Conservation (phyloP, 2,113 vertebrate genomes). For the Thinocorus orbignyianus region DNA sequence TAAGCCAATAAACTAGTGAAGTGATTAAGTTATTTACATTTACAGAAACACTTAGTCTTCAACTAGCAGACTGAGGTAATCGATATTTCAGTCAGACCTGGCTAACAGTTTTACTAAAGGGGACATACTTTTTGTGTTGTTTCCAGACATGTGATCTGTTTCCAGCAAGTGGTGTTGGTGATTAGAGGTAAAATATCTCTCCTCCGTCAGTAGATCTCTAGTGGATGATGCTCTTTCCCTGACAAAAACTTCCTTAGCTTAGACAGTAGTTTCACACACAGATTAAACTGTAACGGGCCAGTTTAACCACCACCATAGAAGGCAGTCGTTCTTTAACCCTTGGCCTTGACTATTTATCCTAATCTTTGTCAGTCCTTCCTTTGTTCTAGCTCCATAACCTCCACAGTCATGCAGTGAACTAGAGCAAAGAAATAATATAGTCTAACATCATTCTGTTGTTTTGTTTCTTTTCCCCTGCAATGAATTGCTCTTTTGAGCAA, state of each 20-base stretch:
- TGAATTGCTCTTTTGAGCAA: too few relatives aligned
- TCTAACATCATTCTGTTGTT: neutral
- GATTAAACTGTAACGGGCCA: neutral
- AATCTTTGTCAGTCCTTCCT: neutral
- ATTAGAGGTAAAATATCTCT: neutral
- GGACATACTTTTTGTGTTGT: rapidly evolving
- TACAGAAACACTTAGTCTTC: neutral
- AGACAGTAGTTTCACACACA: neutral
- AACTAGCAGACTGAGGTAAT: neutral
- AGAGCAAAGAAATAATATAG: neutral
- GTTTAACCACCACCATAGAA: neutral
- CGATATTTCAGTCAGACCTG: neutral
- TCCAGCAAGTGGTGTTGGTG: neutral
- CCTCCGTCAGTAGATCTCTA: neutral
- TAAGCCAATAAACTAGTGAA: neutral
- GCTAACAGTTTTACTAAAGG: neutral
- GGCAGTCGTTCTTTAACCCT: neutral
- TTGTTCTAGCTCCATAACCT: neutral
- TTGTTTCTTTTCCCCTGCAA: neutral
- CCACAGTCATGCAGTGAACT: neutral
- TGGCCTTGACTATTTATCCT: neutral
- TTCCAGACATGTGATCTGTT: neutral
- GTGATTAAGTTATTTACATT: neutral
- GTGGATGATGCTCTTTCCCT: neutral
- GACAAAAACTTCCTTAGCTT: neutral